Base-by-base conservation (phyloP, 2,113 vertebrate genomes). In the Hystrix cristata region DNA sequence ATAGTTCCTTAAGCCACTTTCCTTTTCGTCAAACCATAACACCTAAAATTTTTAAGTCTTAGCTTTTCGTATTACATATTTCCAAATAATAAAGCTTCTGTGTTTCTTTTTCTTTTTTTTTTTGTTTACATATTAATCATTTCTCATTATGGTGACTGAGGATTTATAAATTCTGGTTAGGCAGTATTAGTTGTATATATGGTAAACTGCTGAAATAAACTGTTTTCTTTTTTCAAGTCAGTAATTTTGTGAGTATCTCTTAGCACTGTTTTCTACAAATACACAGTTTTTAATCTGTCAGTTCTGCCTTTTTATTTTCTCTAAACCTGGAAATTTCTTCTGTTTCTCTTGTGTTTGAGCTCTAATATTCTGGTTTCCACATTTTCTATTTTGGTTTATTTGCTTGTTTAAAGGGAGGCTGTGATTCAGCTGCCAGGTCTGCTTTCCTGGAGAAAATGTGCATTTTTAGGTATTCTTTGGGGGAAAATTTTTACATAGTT, bases 201-300 rank as follows among this genome's bases (percentile, higher is more conserved):
- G 65, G 16, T 71, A 76, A 53, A 57, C 19, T 93, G 71, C 79
- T 91, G 19, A 43, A 76, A 48, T 86, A 18, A 89, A 91, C 31
- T 43, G 10, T 72, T 94, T 87, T 60, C 48, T 90, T 48, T 94
- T 27, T 92, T 86, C 5, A 92, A 82, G 53, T 92, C 65, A 81
- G 38, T 92, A 74, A 82, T 89, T 79, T 48, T 46, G 34, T 43
- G 53, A 18, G 53, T 69, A 38, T 79, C 46, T 82, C 12, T 48
- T 7, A 81, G 13, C 34, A 51, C 16, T 83, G 10, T 71, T 80
- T 92, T 80, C 34, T 83, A 79, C 27, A 83, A 65, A 95, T 84
- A 79, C 27, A 57, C 13, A 65, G 48, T 90, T 65, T 51, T 78
- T 82, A 82, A 67, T n/a, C 48, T 91, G 4, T 76, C 48, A 43